Base-by-base conservation (phyloP, 2,113 vertebrate species). In the Excalfactoria chinensis region DNA sequence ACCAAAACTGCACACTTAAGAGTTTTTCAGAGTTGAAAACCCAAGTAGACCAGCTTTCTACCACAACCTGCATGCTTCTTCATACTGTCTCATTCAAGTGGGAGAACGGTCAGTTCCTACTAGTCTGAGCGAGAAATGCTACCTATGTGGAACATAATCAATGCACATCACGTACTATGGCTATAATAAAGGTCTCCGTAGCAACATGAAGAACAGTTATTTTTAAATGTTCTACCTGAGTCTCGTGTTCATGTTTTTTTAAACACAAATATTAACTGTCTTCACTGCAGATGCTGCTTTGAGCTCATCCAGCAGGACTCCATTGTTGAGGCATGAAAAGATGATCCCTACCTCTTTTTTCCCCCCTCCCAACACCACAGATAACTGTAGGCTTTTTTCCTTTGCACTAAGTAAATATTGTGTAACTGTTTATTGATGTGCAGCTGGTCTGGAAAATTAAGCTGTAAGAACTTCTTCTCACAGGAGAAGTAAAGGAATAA, bases 181-280 rank as follows among this genome's bases (percentile, higher is more conserved):
- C 85, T 91, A 11, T 63, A 94, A 93, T 70, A 77, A 83, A 94
- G 64, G 75, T 89, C 92, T 96, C 93, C 13, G 32, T 94, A 84
- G 95, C 88, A 95, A 95, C 95, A 86, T 93, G 80, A 91, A 67
- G 88, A 93, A 84, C 68, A 91, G 88, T 68, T 93, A 95, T 95
- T 96, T 96, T 94, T 60, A 95, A 88, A 83, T 88, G 37, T 84
- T 95, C 46, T 78, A 49, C 88, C 87, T 93, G 59, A 76, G 46
- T 76, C 78, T 91, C 56, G 46, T 1, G 0, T 48, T 95, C 63
- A 32, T 78, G 41, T 11, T 20, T 14, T 95, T 95, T 89, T 14
- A 32, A 89, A 66, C 51, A 22, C 46, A 68, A 2, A 30, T 77
- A 4, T 91, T 86, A 93, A 60, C 82, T 83, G 13, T 80, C 94